These are phyloP conservation scores for Vulpes lagopus DNA, from an alignment of 2,113 vertebrate genomes.

Conservation along the genomic window DNA sequence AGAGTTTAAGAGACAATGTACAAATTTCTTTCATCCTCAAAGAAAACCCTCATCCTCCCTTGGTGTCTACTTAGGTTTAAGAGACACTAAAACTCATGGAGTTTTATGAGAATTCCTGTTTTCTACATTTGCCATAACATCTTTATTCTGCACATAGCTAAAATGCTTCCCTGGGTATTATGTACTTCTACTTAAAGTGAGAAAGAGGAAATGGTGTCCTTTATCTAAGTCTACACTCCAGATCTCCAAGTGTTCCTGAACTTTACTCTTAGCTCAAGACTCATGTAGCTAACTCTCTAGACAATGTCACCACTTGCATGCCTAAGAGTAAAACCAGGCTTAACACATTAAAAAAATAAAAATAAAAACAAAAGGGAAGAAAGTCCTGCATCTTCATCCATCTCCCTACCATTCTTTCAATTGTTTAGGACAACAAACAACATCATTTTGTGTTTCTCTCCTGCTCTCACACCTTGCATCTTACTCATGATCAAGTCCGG, in stretches of 20 bases:
- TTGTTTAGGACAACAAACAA: background rate
- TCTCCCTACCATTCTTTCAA: background rate
- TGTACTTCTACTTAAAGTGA: background rate
- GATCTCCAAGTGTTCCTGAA: background rate
- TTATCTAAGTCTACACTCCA: background rate
- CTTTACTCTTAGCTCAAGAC: background rate
- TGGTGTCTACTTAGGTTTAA: background rate
- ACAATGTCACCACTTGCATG: background rate
- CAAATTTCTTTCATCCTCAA: background rate
- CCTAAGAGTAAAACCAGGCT: background rate
- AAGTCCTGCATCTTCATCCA: background rate
- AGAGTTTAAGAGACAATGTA: background rate
- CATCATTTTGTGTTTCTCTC: background rate
- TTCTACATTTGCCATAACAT: background rate
- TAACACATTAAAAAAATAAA: background rate
- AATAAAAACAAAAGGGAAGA: no score
- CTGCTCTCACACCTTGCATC: background rate
- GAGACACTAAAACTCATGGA: background rate
- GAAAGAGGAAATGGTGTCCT: background rate
- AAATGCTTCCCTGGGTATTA: background rate
- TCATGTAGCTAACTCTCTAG: background rate
- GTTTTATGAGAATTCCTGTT: background rate
- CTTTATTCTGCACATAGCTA: background rate
- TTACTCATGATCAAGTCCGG: background rate
- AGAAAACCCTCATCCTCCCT: background rate